phyloP scores from a whole-genome alignment of 2,888 invertebrate species.

The Diabrotica balteata region DNA sequence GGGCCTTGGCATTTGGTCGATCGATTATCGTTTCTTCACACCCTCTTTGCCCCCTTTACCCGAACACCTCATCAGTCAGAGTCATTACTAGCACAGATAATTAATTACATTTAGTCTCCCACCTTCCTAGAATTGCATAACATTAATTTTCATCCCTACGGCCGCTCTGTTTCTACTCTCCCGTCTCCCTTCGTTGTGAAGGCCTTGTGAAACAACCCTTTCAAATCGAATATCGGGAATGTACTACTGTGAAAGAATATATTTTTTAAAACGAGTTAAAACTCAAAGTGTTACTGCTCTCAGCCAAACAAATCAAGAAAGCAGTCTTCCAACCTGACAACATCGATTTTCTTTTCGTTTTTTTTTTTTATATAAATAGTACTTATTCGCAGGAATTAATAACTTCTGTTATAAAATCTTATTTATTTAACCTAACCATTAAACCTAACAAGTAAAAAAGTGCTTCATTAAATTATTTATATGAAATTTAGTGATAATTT shows the following conservation, averaged over 20 bases:
- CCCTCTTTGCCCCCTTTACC: constrained; percentile 48
- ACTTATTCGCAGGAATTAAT: too few species aligned
- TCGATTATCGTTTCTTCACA: constrained; percentile 56
- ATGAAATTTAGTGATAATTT: too few species aligned
- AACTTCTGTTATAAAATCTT: too few species aligned
- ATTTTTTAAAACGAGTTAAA: too few species aligned
- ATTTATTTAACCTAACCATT: too few species aligned
- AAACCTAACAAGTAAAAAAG: too few species aligned
- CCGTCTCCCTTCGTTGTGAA: constrained; percentile 19
- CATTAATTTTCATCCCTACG: constrained; percentile 58
- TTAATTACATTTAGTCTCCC: constrained; percentile 70
- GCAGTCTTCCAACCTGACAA: too few species aligned
- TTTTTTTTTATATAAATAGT: too few species aligned
- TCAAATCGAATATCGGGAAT: constrained; percentile 13
- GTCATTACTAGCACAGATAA: constrained; percentile 69
- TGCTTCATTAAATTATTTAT: too few species aligned
- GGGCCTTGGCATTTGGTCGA: constrained; percentile 34
- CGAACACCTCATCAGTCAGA: constrained; percentile 69
- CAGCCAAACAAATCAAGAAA: too few species aligned
- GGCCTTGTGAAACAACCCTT: constrained; percentile 29
- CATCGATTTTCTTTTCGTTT: too few species aligned
- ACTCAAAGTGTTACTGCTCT: too few species aligned
- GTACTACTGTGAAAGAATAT: neutral
- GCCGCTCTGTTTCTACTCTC: constrained; percentile 25
- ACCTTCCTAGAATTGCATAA: constrained; percentile 64